A percentile compares a stretch with the other conserved stretches of the same genome.
Evolutionary conservation across 1,140 invertebrate genomes (phyloP).

Genomic region (Pogonomyrmex barbatus): DNA sequence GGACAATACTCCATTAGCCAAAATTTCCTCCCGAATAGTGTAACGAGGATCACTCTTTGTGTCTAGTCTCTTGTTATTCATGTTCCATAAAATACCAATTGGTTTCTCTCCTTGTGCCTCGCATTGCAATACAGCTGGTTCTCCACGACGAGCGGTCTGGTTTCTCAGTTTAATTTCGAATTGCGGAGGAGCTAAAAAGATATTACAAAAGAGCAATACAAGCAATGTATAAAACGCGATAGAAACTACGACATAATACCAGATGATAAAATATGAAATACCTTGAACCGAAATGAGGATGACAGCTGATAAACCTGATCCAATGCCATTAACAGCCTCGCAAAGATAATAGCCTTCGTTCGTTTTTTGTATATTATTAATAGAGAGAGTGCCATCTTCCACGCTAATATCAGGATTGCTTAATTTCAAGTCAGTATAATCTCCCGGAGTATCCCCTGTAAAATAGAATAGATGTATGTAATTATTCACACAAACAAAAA

Average conservation of each 20-base stretch:
- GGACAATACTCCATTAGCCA: conserved; percentile 94
- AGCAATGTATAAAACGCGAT: conserved; percentile 31
- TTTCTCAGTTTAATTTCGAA: conserved; percentile 97
- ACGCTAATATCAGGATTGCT: conserved; percentile 95
- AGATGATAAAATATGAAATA: conserved; percentile 78
- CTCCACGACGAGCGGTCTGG: conserved; percentile 95
- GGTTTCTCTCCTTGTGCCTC: conserved; percentile 98
- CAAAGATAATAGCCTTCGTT: conserved; percentile 98
- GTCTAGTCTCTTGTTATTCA: conserved; percentile 96
- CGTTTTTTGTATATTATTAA: conserved; percentile 95
- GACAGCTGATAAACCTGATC: conserved; percentile 96
- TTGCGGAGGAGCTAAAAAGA: conserved; percentile 93
- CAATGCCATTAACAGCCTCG: conserved; percentile 98
- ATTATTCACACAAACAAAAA: conserved; percentile 1
- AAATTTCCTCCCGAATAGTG: conserved; percentile 96
- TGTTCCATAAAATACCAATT: conserved; percentile 98
- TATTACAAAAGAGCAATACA: conserved; percentile 31
- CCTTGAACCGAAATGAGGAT: conserved; percentile 97
- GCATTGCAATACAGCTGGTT: conserved; percentile 96
- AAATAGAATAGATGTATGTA: conserved; percentile 57
- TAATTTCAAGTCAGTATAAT: conserved; percentile 96
- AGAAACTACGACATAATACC: neutral
- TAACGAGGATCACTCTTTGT: conserved; percentile 95
- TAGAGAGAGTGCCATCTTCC: conserved; percentile 95
- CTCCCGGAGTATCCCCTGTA: conserved; percentile 94